Evolutionary conservation across 2,888 invertebrate genomes (phyloP).

Genomic region (Ganaspis brasiliensis): DNA sequence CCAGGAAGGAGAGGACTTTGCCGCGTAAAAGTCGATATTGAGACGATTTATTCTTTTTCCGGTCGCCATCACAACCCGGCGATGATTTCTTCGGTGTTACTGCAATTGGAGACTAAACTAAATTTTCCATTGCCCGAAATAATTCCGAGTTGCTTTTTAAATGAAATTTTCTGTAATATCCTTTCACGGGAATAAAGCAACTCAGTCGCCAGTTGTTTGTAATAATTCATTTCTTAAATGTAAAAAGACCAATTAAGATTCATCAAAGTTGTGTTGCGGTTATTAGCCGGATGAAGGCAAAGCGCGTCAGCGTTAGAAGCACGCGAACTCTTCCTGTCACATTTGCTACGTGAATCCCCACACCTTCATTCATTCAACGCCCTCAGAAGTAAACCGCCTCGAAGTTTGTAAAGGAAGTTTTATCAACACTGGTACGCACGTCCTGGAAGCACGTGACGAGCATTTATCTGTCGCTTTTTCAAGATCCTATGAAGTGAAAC

Average conservation of each 20-base stretch:
- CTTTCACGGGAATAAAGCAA: no score
- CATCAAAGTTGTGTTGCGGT: background rate
- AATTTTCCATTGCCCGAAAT: background rate
- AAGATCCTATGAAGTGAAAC: slow-evolving; percentile 56
- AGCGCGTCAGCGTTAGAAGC: slow-evolving; percentile 36
- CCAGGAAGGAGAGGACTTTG: slow-evolving; percentile 17
- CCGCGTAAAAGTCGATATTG: slow-evolving; percentile 37
- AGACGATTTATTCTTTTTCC: slow-evolving; percentile 41
- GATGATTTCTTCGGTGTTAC: slow-evolving; percentile 53
- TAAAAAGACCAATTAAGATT: slow-evolving; percentile 15
- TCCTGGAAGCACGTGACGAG: slow-evolving; percentile 76
- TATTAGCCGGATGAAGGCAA: slow-evolving; percentile 36
- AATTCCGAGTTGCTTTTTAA: background rate
- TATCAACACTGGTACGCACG: slow-evolving; percentile 75
- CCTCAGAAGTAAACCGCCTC: slow-evolving; percentile 63
- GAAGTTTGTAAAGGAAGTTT: slow-evolving; percentile 63
- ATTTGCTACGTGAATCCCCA: slow-evolving; percentile 60
- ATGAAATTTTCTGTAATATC: background rate
- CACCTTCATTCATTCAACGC: slow-evolving; percentile 54
- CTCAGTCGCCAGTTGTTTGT: no score
- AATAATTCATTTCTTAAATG: background rate
- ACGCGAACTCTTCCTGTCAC: slow-evolving; percentile 70
- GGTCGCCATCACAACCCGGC: slow-evolving; percentile 15
- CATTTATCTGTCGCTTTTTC: slow-evolving; percentile 73
- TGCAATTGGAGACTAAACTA: slow-evolving; percentile 59